Evolutionary conservation across 2,797 vertebrate species (phyloP), one percentile per base, ranked within the genome.

Genomic region (Babyrousa celebensis): DNA sequence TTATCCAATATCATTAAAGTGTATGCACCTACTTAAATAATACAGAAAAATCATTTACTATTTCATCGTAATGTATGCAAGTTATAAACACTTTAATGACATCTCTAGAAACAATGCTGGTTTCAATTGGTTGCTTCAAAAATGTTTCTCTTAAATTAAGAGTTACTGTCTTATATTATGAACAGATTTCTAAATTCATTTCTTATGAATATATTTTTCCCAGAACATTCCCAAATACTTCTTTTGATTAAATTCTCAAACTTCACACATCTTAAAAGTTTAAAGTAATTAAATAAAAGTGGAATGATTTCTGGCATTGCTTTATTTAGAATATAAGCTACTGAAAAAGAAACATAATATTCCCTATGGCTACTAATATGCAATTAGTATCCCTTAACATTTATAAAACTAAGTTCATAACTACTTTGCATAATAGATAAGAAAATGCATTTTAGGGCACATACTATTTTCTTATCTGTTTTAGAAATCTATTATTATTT

Each of bases 251-350:
- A n/a, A n/a, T n/a, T n/a, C 16, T 43, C 7, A 21, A n/a, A 48
- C n/a, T 77, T 85, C 12, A 11, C 23, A 78, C 32, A 85, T 60
- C 58, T 82, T 32, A 82, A 91, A 40, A 25, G 5, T 43, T 52
- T 23, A 82, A 85, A 88, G 6, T 62, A 43, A 78, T 85, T 80
- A 56, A 85, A 75, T 40, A 85, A 74, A 95, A 93, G 43, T n/a
- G 14, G 5, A 32, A 43, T 9, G 0, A 85, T 58, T 75, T 80
- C 20, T 60, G 23, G 4, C 11, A 75, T 40, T 88, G 8, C 27
- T 10, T 88, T 92, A 82, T 17, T 84, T 74, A 84, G 74, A 91
- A 80, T 52, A 0, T 20, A 91, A 70, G 67, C 43, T 70, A 25
- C 27, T 78, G 27, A 15, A 56, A 80, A 18, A 63, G 3, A 85